Percentiles rank a stretch among this genome's conserved stretches.
phyloP scores from a whole-genome alignment of 2,113 vertebrate genomes.

The Charadrius vociferus region DNA sequence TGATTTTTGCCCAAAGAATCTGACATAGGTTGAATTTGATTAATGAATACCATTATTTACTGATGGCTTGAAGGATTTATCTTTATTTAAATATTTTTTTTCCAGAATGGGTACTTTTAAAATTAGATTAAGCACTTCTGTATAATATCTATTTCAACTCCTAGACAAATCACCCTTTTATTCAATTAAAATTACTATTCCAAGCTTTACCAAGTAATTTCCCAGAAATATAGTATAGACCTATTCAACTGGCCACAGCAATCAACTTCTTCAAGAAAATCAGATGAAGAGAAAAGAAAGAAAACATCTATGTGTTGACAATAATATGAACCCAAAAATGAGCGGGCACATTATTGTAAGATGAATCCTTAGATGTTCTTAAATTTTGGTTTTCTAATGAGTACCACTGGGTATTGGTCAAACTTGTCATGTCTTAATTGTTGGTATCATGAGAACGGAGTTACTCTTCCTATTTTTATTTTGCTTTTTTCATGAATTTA shows the following conservation, averaged over 20 bases:
- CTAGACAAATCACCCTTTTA: conserved; percentile 53
- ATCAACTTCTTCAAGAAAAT: neutral
- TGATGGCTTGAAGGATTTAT: conserved; percentile 55
- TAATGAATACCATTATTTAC: conserved; percentile 62
- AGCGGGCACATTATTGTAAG: neutral
- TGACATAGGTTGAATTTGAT: conserved; percentile 60
- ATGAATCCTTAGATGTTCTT: neutral
- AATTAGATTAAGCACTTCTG: conserved; percentile 48
- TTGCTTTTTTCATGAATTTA: conserved; percentile 46
- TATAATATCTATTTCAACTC: conserved; percentile 19
- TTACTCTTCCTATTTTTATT: conserved; percentile 28
- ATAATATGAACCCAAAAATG: neutral
- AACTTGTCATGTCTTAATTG: neutral
- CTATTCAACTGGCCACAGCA: neutral
- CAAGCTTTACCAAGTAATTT: conserved; percentile 7
- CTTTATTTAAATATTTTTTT: conserved; percentile 51
- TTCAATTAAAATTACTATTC: conserved; percentile 33
- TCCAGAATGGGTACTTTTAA: conserved; percentile 19
- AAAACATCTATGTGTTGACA: neutral
- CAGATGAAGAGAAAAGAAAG: neutral
- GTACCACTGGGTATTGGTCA: neutral
- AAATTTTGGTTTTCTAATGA: conserved; percentile 51
- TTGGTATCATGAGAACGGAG: conserved; percentile 1
- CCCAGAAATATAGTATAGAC: neutral
- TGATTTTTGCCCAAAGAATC: conserved; percentile 33